Base-by-base conservation (phyloP, 2,113 vertebrate species). In the Himantopus leucocephalus region DNA sequence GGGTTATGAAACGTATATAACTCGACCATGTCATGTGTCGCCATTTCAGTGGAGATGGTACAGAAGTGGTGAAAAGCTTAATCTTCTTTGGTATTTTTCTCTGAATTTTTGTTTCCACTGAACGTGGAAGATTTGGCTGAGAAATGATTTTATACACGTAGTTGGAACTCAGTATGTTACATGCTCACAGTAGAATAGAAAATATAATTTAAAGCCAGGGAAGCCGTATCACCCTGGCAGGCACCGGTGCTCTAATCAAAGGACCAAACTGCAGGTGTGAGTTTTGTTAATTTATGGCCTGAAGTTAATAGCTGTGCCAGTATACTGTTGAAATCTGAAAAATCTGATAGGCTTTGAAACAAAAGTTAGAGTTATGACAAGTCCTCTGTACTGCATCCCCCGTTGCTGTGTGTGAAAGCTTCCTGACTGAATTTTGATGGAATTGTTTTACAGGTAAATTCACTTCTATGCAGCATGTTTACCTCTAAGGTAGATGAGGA, bases 91-190 rank as follows among this genome's bases (percentile, higher is more conserved):
- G 19, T 68, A 27, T 75, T 94, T 94, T 88, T 48, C 47, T 88
- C 71, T 95, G 56, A 70, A 84, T 92, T 94, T 96, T 91, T 93
- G 41, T 94, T 94, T 91, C 82, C 48, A 43, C 62, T 53, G 84
- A n/a, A 81, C 43, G 5, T 45, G 27, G 85, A 68, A 78, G 77
- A 75, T 85, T 96, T 86, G 81, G 67, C 48, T 87, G 68, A 88
- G 85, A 86, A 88, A 87, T 8, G 1, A 14, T 83, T 97, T 85
- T 60, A 64, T 58, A 52, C 43, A 32, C 3, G 0, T 39, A 24
- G 19, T 10, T 92, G 70, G 58, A 92, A 82, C 24, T 74, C 32
- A 16, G 23, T 78, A 11, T 5, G 6, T 86, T 88, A 63, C 83
- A 88, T 94, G 50, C 77, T 97, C 26, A 8, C 63, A 47, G 39